Base-by-base conservation (phyloP, 2,797 vertebrate species). In the Dryobates pubescens region DNA sequence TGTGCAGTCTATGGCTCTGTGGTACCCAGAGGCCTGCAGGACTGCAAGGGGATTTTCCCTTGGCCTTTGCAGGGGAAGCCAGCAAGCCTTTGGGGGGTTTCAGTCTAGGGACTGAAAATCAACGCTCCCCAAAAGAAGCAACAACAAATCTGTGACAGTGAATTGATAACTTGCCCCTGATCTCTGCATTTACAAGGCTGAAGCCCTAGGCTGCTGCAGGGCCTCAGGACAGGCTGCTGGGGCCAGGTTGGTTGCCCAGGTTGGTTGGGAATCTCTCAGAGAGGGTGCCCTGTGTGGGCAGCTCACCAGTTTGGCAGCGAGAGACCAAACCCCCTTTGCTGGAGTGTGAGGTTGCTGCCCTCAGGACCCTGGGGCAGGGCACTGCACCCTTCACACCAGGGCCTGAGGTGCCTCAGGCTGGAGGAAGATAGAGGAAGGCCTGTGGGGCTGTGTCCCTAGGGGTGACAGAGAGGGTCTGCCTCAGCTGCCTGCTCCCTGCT, bases 221-320 rank as follows among this genome's bases (percentile, higher is more conserved):
- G 9, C 53, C 53, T 26, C 26, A 16, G 30, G 3, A 10, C 30
- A 7, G 20, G 41, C 34, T 54, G n/a, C 10, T 8, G 27, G 23
- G 3, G 2, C 6, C 49, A 3, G 15, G 2, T 41, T 29, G 1
- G 5, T 4, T 34, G 7, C 59, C 4, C 36, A 13, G 1, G 0
- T 7, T 38, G 38, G 38, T 14, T 15, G 15, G 12, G 18, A 49
- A 10, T 4, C 7, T 53, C 20, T 26, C 16, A 3, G 5, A 41
- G 43, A 3, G 13, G 17, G 4, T 2, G 1, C 5, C 5, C 22
- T n/a, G 26, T 0, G 1, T 11, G 10, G 3, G 15, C 6, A 32
- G 9, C 5, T 29, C 22, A 26, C 7, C 36, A 3, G 3, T 64
- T 65, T 10, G 17, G 18, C 2, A 45, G 23, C 0, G 10, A 67